Evolutionary conservation across 37 sponge, comb jelly and placozoan genomes (phyloP).

Genomic region (Corticium candelabrum): DNA sequence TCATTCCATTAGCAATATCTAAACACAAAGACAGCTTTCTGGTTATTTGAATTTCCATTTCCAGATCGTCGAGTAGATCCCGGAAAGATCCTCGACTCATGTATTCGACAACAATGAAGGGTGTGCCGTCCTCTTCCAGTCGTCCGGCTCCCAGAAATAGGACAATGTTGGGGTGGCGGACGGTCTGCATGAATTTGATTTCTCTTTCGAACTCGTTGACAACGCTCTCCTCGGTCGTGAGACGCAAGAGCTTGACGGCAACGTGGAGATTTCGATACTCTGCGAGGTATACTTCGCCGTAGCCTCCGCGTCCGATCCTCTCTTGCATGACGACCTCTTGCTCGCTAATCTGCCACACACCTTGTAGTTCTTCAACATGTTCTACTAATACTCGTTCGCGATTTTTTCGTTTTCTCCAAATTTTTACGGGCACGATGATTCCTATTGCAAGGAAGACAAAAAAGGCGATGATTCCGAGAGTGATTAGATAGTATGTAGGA

Average conservation of each 20-base stretch:
- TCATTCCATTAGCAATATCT: slow-evolving; percentile 3
- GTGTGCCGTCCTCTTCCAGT: not conserved
- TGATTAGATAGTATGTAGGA: not conserved
- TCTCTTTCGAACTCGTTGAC: not conserved
- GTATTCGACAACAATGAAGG: not conserved
- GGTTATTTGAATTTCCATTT: not conserved
- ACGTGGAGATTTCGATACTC: not conserved
- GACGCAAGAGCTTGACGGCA: not conserved
- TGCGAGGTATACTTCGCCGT: not conserved
- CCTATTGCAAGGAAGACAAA: not conserved
- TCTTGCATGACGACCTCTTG: not conserved
- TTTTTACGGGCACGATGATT: not conserved
- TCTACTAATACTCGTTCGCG: too few species aligned
- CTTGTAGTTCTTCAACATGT: not conserved
- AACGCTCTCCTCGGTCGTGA: not conserved
- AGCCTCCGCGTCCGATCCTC: not conserved
- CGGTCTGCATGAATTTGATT: not conserved
- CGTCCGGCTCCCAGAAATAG: not conserved
- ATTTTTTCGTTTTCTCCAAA: not conserved
- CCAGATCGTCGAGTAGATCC: not conserved
- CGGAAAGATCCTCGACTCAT: not conserved
- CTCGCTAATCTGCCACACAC: not conserved
- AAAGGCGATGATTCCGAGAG: not conserved
- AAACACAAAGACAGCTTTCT: not conserved
- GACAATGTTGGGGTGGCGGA: not conserved